These are phyloP conservation scores for Lydus trimaculatus DNA, from an alignment of 2,888 invertebrate species.

Conservation along the genomic window DNA sequence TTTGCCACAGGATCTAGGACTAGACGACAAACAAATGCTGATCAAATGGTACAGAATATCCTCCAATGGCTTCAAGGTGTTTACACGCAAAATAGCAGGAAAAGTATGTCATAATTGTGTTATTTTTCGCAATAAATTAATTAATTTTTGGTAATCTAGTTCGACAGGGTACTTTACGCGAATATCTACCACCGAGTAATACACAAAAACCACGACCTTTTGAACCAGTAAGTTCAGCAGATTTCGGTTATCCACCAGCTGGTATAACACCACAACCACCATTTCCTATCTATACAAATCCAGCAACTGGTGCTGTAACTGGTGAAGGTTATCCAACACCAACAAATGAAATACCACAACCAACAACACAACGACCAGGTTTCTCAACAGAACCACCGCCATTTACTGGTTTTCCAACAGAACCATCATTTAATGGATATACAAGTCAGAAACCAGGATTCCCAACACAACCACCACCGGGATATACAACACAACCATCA, in stretches of 20 bases:
- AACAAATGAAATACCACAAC: conserved; percentile 33
- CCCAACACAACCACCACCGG: conserved; percentile 38
- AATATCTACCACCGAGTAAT: conserved; percentile 68
- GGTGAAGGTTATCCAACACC: conserved; percentile 42
- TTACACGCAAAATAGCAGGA: conserved; percentile 68
- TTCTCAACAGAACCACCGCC: conserved; percentile 7
- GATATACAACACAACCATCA: conserved; percentile 54
- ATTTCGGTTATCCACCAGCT: conserved; percentile 49
- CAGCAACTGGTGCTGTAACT: conserved; percentile 50
- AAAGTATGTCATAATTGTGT: conserved; percentile 57
- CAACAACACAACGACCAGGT: not conserved
- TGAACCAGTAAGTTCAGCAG: conserved; percentile 60
- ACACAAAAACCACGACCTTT: conserved; percentile 77
- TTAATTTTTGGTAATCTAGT: conserved; percentile 60
- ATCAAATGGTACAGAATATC: conserved; percentile 77
- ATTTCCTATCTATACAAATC: conserved; percentile 49
- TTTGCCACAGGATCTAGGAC: conserved; percentile 48
- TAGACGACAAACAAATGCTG: conserved; percentile 66
- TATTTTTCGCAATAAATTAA: not conserved
- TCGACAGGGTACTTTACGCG: conserved; percentile 66
- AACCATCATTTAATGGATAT: conserved; percentile 41
- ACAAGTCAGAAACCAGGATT: conserved; percentile 29
- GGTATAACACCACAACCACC: conserved; percentile 56
- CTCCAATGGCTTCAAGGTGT: conserved; percentile 79
- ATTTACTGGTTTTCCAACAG: conserved; percentile 54